Percentiles rank a stretch among this genome's conserved stretches.
Conservation (phyloP, 35 echinoderm and acorn worm genomes). For the Ophiothrix spiculata region DNA sequence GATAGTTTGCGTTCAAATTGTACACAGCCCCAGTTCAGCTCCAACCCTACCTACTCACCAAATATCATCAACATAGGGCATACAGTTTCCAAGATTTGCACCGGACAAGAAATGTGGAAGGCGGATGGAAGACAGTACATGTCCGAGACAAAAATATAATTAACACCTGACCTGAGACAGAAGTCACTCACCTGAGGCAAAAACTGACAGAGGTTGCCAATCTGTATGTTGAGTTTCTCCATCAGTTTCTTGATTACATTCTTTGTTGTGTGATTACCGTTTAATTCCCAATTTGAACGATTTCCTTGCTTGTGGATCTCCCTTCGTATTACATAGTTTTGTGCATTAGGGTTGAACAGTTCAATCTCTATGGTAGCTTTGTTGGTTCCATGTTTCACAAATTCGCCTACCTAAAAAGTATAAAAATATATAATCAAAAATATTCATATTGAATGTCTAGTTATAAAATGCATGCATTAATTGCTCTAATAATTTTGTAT, state of each 20-base stretch:
- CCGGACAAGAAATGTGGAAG: too few species aligned
- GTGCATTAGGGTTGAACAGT: constrained; percentile 48
- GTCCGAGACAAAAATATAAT: too few species aligned
- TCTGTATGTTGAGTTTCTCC: constrained; percentile 61
- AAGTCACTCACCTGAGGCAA: constrained; percentile 71
- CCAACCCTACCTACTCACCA: too few species aligned
- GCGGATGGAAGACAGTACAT: background rate
- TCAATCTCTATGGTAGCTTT: constrained; percentile 78
- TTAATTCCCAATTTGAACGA: constrained; percentile 49
- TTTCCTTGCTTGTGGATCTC: constrained; percentile 71
- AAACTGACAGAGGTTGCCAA: constrained; percentile 92
- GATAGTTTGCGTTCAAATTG: too few species aligned
- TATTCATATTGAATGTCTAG: too few species aligned
- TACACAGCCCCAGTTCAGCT: too few species aligned
- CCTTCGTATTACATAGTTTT: constrained; percentile 55
- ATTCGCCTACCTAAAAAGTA: constrained; percentile 78
- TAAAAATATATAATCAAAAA: too few species aligned
- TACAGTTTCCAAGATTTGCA: too few species aligned
- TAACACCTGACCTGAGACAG: too few species aligned
- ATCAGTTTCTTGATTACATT: constrained; percentile 69
- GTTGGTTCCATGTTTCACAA: constrained; percentile 86
- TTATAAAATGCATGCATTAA: too few species aligned
- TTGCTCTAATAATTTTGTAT: too few species aligned
- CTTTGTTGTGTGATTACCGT: constrained; percentile 26
- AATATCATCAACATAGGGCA: too few species aligned